These are phyloP conservation scores for Pantala flavescens DNA, from an alignment of 1,140 invertebrate species.

Conservation along the genomic window DNA sequence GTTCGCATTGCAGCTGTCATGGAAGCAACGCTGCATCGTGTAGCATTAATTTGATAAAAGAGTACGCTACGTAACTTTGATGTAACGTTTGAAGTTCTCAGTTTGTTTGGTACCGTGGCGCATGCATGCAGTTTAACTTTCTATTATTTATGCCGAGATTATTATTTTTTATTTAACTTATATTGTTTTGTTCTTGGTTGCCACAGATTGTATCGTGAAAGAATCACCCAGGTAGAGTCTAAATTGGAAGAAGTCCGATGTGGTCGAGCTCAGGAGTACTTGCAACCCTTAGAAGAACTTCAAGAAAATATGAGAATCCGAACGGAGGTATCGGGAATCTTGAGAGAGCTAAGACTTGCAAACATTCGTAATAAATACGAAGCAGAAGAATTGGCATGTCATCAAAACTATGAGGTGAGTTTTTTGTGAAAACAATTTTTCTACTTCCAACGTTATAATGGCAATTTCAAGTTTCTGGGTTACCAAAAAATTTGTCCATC, in stretches of 20 bases:
- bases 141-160: too few species aligned
- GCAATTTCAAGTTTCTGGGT: too few species aligned
- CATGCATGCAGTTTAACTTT: too few species aligned
- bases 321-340: conserved; percentile 79
- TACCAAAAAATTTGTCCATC: too few species aligned
- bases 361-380: conserved; percentile 81
- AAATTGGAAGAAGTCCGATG: conserved; percentile 76
- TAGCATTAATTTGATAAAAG: too few species aligned
- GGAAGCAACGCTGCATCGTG: too few species aligned
- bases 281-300: conserved; percentile 70
- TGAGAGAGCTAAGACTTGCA: conserved; percentile 61
- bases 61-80: not conserved
- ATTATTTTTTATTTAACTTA: too few species aligned
- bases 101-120: not conserved
- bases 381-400: conserved; percentile 77
- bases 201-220: conserved; percentile 66
- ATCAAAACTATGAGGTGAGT: conserved; percentile 75
- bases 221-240: conserved; percentile 69
- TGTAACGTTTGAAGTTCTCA: not conserved
- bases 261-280: conserved; percentile 77
- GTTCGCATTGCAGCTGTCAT: too few species aligned
- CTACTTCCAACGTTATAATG: too few species aligned
- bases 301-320: conserved; percentile 77
- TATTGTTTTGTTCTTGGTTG: not conserved
- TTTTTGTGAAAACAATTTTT: too few species aligned